Evolutionary conservation across 2,797 vertebrate species (phyloP), one percentile per base, ranked within the genome.

Genomic region (Cynodonichthys magdalenae): DNA sequence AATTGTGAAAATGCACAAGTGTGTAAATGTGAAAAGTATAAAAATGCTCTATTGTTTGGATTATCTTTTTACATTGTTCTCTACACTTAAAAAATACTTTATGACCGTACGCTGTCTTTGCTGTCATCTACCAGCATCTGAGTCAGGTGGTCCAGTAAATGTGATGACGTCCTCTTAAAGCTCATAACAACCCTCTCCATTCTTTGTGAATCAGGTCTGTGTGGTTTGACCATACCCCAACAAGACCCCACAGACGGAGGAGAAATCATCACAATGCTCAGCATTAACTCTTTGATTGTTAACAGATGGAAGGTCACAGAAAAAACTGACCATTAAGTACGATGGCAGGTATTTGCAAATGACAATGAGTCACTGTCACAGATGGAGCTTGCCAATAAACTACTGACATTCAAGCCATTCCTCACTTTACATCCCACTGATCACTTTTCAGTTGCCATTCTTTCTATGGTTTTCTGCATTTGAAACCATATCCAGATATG

Each of bases 251-350:
- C 85, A 90, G 79, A 77, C 80, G 79, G 61, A 77, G 46, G 34
- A 83, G 56, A 79, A 87, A 88, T 83, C 81, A 83, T 88, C 88
- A 92, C 92, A 93, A 86, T 90, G 82, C 79, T 59, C 57, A 58
- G 79, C 87, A 92, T 92, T 92, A 88, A 92, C 85, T 59, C 69
- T 69, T 61, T 69, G 62, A 84, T 84, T 82, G 71, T 87, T 83
- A 83, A 85, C 65, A 80, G 74, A 73, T 17, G 68, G 11, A 79
- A 53, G 66, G 67, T 59, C 41, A 5, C 62, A 83, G 57, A 86
- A 87, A 83, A 69, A 56, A 76, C 73, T 84, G 81, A 87, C 80
- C 76, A 4, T 75, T 61, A 36, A 70, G 53, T 65, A 74, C 66
- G 77, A 71, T 71, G 74, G n/a, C 29, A 39, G 75, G 63, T 68